A percentile compares a stretch with the other conserved stretches of the same genome.
Evolutionary conservation across 2,797 vertebrate genomes (phyloP).

Genomic region (Poecilia gillii): DNA sequence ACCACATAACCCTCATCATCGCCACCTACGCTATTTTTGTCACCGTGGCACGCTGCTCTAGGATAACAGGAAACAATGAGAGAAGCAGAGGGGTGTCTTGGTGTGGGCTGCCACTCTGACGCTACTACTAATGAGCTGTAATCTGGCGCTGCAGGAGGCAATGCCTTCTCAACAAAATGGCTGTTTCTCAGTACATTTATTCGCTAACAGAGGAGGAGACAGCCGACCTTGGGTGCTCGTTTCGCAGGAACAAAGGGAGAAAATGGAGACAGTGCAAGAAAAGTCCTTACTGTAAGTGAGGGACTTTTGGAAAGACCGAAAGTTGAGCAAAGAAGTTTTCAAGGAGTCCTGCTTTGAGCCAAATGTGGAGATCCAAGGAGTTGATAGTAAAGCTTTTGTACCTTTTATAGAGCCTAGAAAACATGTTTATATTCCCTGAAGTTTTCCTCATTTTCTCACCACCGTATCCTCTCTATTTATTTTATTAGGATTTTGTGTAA

Average conservation of each 20-base stretch:
- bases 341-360: slow-evolving; percentile 9
- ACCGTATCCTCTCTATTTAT: neutral
- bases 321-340: slow-evolving; percentile 24
- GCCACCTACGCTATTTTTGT: slow-evolving; percentile 51
- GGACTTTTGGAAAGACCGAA: slow-evolving; percentile 10
- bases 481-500: neutral
- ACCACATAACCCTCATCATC: slow-evolving; percentile 26
- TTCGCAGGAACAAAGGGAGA: slow-evolving; percentile 50
- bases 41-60: slow-evolving; percentile 29
- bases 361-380: slow-evolving; percentile 7
- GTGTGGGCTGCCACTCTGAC: slow-evolving; percentile 61
- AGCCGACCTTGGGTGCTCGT: slow-evolving; percentile 41
- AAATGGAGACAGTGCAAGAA: slow-evolving; percentile 24
- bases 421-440: neutral
- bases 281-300: slow-evolving; percentile 9
- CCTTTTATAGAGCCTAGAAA: slow-evolving; percentile 3
- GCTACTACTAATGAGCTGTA: slow-evolving; percentile 78
- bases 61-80: slow-evolving; percentile 64
- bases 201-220: slow-evolving; percentile 54
- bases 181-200: slow-evolving; percentile 54
- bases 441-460: neutral
- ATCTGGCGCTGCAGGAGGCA: slow-evolving; percentile 75
- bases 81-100: slow-evolving; percentile 58
- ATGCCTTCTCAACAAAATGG: slow-evolving; percentile 63
- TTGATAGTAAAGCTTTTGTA: neutral